These are phyloP conservation scores for Fratercula arctica DNA, from an alignment of 2,797 vertebrate genomes.

Conservation along the genomic window DNA sequence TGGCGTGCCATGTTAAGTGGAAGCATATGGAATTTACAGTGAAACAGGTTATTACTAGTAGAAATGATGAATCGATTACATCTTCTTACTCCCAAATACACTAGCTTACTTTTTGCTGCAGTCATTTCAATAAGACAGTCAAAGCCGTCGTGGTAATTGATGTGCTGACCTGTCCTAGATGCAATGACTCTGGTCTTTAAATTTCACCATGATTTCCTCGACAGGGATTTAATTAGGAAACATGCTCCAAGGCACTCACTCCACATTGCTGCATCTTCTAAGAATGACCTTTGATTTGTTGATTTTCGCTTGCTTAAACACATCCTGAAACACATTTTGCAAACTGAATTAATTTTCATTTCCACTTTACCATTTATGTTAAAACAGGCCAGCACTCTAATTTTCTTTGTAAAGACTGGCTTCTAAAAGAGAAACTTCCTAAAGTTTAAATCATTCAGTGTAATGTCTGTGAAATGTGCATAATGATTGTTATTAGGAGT, in stretches of 20 bases:
- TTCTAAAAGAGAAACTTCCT: background rate
- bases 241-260: background rate
- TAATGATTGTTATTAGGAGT: conserved; percentile 48
- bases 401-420: background rate
- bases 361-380: background rate
- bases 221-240: conserved; percentile 11
- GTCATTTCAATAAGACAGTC: background rate
- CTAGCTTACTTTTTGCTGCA: background rate
- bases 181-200: background rate
- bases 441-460: conserved; percentile 20
- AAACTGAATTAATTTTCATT: conserved; percentile 53
- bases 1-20: background rate
- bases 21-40: background rate
- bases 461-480: conserved; percentile 41
- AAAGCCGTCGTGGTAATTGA: background rate
- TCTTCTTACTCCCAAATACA: background rate
- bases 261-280: background rate
- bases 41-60: background rate
- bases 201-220: background rate
- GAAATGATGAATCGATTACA: background rate
- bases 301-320: conserved; percentile 10
- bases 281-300: conserved; percentile 41
- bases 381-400: background rate
- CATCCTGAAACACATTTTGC: conserved; percentile 16
- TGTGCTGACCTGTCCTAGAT: background rate